phyloP scores from a whole-genome alignment of 1,140 invertebrate species.

The Harpegnathos saltator region DNA sequence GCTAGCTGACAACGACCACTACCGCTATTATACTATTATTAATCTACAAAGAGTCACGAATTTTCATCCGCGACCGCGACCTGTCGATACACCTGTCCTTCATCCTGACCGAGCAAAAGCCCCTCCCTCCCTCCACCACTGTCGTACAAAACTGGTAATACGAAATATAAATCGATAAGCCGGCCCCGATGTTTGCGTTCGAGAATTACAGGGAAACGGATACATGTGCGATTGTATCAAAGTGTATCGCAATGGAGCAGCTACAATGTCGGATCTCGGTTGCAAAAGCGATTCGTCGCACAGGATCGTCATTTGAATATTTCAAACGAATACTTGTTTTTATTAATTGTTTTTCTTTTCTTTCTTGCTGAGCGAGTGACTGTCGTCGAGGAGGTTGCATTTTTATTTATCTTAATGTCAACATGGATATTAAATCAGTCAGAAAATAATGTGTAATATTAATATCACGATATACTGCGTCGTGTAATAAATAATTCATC shows the following conservation, averaged over 20 bases:
- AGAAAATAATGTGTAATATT: too few relatives aligned
- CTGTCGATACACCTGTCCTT: background rate
- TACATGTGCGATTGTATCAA: background rate
- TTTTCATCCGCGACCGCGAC: background rate
- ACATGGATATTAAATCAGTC: too few relatives aligned
- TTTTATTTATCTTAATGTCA: too few relatives aligned
- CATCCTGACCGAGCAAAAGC: background rate
- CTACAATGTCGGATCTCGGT: too few relatives aligned
- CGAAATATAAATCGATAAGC: background rate
- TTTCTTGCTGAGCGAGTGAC: too few relatives aligned
- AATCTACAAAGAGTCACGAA: slow-evolving; percentile 9
- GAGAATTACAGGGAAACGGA: background rate
- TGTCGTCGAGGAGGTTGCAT: too few relatives aligned
- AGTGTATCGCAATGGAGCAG: background rate
- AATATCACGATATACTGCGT: too few relatives aligned
- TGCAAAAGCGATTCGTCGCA: too few relatives aligned
- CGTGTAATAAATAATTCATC: too few relatives aligned
- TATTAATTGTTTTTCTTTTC: too few relatives aligned
- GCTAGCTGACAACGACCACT: background rate
- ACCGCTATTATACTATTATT: background rate
- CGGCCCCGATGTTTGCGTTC: background rate
- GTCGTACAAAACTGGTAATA: background rate
- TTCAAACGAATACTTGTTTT: too few relatives aligned
- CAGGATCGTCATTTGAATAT: too few relatives aligned
- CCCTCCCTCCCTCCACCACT: background rate